Evolutionary conservation across 2,797 vertebrate genomes (phyloP), one percentile per base, ranked within the genome.

Genomic region (Uromys caudimaculatus): DNA sequence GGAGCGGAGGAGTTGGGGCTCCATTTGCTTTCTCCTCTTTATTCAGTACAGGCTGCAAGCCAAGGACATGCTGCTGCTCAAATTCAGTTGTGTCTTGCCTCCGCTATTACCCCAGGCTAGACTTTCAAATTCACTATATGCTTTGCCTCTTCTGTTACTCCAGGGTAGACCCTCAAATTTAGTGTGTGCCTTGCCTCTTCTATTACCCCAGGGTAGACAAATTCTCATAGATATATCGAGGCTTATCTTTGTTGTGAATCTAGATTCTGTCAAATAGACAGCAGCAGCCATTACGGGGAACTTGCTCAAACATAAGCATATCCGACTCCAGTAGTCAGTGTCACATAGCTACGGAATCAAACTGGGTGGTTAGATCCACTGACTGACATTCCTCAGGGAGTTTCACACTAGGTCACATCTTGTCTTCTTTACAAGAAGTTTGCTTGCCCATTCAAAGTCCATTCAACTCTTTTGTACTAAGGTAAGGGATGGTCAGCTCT

Each of bases 291-390:
- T 71, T 19, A 6, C 0, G 29, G 79, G 41, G 23, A 60, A 71
- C 41, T 67, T 93, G 38, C 64, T 92, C 13, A 73, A 92, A 95
- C 29, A 86, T 83, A 69, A 95, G 16, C 19, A 85, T 7, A 64
- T 88, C 75, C 35, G 69, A 90, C 27, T 47, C 32, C 27, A 41
- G 38, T 17, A 41, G 73, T 89, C 79, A 41, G n/a, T 38, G 52
- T n/a, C 78, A 54, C 81, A n/a, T 69, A 89, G 73, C 67, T 88
- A 44, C 78, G 77, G 54, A 82, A 79, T 86, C 29, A 58, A 75
- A 76, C 5, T 50, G 58, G 93, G 27, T 94, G 24, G 17, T 56
- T 50, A 78, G 82, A 85, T 38, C 41, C 85, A 89, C 50, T 71
- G 64, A 29, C 3, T 58, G 38, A 8, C 10, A 62, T 75, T 77